Percentiles rank a stretch among this genome's conserved stretches.
Evolutionary conservation across 1,140 invertebrate species (phyloP).

Genomic region (Popillia japonica): DNA sequence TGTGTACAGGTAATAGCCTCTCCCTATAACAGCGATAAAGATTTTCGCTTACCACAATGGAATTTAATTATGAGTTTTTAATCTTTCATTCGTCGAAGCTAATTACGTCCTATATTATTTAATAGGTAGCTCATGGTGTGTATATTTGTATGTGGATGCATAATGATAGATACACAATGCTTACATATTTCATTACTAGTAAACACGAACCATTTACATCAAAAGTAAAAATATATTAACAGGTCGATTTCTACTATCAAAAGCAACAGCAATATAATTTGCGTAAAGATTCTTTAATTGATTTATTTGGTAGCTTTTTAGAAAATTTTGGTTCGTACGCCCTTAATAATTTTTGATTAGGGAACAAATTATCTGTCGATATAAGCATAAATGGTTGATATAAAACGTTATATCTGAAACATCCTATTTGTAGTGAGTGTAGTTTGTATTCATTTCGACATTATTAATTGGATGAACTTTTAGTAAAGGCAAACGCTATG

Average conservation of each 20-base stretch:
- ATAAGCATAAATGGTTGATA: no score
- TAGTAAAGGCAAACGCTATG: no score
- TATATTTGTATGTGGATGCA: not conserved
- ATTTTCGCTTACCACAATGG: not conserved
- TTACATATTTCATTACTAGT: not conserved
- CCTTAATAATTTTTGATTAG: no score
- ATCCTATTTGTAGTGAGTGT: no score
- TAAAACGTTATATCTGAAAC: no score
- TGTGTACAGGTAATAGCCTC: no score
- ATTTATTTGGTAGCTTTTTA: not conserved
- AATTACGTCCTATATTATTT: slow-evolving; percentile 18
- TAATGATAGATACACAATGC: not conserved
- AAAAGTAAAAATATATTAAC: not conserved
- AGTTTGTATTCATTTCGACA: no score
- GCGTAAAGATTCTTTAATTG: not conserved
- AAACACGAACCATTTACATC: not conserved
- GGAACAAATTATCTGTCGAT: no score
- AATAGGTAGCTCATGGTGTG: not conserved
- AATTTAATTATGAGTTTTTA: slow-evolving; percentile 14
- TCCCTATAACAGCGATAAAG: not conserved
- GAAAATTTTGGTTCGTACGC: no score
- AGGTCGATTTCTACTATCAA: not conserved
- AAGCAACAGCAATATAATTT: not conserved
- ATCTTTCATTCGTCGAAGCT: slow-evolving; percentile 8
- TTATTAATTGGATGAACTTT: no score